These are phyloP conservation scores for Orientallactaga bullata DNA, from an alignment of 2,113 vertebrate species.

Conservation along the genomic window DNA sequence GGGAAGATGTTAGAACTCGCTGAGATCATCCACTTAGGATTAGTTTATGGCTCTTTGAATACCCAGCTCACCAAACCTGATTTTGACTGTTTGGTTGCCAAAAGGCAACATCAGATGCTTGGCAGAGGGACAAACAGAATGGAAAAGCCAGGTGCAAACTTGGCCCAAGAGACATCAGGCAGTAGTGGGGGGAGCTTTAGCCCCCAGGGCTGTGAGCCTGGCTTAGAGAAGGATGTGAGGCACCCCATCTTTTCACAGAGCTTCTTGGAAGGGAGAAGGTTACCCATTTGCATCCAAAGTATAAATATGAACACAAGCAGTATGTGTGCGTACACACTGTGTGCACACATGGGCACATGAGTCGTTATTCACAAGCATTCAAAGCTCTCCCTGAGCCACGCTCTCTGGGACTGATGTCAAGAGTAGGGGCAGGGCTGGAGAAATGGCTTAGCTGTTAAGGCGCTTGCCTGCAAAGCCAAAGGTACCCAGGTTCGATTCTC, in stretches of 20 bases:
- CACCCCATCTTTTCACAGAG: background rate
- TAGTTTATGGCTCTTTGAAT: rapidly evolving
- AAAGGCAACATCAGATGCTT: rapidly evolving
- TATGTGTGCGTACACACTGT: rapidly evolving
- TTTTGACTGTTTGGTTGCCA: background rate
- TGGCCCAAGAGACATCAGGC: background rate
- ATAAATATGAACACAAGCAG: rapidly evolving
- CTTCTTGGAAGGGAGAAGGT: no score
- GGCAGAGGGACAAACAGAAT: background rate
- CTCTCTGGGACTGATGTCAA: background rate
- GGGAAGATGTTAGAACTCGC: background rate
- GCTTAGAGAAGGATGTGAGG: background rate
- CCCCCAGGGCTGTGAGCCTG: background rate
- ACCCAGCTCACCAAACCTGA: background rate
- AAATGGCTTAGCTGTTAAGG: no score
- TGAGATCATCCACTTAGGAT: background rate
- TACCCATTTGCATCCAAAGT: rapidly evolving
- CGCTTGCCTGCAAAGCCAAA: no score
- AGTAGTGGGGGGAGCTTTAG: rapidly evolving
- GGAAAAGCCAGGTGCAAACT: rapidly evolving
- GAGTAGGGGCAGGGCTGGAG: background rate
- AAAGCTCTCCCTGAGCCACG: background rate
- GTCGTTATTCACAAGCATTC: background rate
- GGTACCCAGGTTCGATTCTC: no score
- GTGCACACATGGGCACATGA: rapidly evolving